phyloP scores from a whole-genome alignment of 2,888 invertebrate genomes.

The Cataglyphis livida region DNA sequence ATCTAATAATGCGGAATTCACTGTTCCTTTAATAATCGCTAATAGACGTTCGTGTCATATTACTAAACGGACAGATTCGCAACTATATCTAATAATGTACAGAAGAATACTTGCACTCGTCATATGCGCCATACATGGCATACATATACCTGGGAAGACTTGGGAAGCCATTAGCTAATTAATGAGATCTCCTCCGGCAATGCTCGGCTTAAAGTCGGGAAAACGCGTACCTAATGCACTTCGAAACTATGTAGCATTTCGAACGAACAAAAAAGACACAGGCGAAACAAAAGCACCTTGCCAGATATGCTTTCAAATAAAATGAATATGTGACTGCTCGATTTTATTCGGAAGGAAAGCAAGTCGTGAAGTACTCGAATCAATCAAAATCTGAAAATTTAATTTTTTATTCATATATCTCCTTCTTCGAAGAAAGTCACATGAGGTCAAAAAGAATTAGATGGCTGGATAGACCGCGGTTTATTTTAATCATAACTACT shows the following conservation, averaged over 20 bases:
- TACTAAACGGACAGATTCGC: neutral
- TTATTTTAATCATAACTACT: neutral
- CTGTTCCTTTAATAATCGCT: neutral
- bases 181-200: constrained; percentile 61
- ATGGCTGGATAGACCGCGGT: neutral
- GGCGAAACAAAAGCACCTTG: constrained; percentile 19
- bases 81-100: neutral
- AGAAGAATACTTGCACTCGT: constrained; percentile 22
- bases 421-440: neutral
- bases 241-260: constrained; percentile 27
- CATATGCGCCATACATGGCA: neutral
- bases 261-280: constrained; percentile 10
- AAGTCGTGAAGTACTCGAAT: neutral
- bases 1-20: neutral
- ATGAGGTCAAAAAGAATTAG: constrained; percentile 7
- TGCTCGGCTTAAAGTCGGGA: constrained; percentile 52
- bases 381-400: neutral
- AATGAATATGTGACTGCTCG: constrained; percentile 15
- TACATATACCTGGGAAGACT: constrained; percentile 32
- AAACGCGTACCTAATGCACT: constrained; percentile 51
- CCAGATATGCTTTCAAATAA: constrained; percentile 3
- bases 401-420: neutral
- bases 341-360: neutral
- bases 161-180: constrained; percentile 67
- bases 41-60: neutral